A percentile compares a stretch with the other conserved stretches of the same genome.
Conservation (phyloP, 2,888 invertebrate species). For the Ditylenchus weischeri region DNA sequence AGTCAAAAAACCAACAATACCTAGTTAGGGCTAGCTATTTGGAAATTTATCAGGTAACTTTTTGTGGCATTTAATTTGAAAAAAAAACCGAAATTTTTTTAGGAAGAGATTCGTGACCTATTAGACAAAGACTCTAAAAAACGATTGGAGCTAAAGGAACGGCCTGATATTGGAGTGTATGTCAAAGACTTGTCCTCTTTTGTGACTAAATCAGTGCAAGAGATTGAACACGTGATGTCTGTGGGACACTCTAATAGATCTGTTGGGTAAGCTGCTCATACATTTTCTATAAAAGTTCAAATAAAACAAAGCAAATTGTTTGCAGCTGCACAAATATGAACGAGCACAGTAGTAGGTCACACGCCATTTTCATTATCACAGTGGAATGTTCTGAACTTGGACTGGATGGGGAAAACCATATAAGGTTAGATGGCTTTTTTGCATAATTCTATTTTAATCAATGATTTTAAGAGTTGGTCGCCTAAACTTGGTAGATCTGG, state of each 20-base stretch:
- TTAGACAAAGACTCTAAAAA: slow-evolving; percentile 68
- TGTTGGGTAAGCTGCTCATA: slow-evolving; percentile 67
- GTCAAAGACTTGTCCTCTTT: slow-evolving; percentile 81
- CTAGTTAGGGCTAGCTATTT: slow-evolving; percentile 92
- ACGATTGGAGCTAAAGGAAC: slow-evolving; percentile 72
- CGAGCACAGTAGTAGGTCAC: slow-evolving; percentile 82
- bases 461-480: slow-evolving; percentile 72
- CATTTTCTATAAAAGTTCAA: neutral
- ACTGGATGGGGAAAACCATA: slow-evolving; percentile 65
- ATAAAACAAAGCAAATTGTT: slow-evolving; percentile 3
- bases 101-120: slow-evolving; percentile 69
- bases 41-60: slow-evolving; percentile 74
- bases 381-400: slow-evolving; percentile 82
- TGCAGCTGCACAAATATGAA: slow-evolving; percentile 83
- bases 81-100: slow-evolving; percentile 15
- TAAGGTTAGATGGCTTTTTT: slow-evolving; percentile 60
- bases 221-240: slow-evolving; percentile 89
- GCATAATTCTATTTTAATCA: neutral
- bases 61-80: neutral
- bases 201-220: slow-evolving; percentile 86
- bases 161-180: slow-evolving; percentile 81
- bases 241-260: slow-evolving; percentile 88
- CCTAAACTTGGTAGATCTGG: slow-evolving; percentile 84
- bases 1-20: slow-evolving; percentile 82
- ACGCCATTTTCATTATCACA: slow-evolving; percentile 96